Base-by-base conservation (phyloP, 1,140 invertebrate genomes). In the Aphis craccivora region DNA sequence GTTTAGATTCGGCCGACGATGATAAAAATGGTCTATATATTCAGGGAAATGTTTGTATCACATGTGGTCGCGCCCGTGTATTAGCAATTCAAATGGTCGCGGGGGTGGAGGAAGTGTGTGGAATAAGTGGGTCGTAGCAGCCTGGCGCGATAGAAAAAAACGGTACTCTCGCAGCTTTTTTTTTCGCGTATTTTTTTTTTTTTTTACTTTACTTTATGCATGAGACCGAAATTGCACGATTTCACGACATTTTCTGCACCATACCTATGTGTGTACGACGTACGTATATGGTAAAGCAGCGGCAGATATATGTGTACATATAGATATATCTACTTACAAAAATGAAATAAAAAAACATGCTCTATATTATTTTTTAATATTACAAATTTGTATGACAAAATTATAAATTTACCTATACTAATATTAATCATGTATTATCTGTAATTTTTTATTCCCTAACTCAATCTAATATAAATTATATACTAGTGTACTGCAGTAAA, bases 161-260 rank as follows among this genome's bases (percentile, higher is more conserved):
- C 87, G 48, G 87, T 89, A 53, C 30, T 89, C n/a, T 37, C 35
- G 9, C 8, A 35, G 87, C 51, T 55, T 89, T 89, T 87, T 87
- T 30, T 89, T 89, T 8, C n/a, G 18, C n/a, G n/a, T 76, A n/a
- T 89, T 89, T 37, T 35, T 51, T 23, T 35, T 51, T 23, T 89
- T 76, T 76, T 76, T 53, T 22, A 37, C 37, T 8, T 37, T 30
- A 20, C 45, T 37, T 37, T 45, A 20, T 20, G 22, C 87, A 37
- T 35, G 87, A 53, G 48, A 89, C 35, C 48, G 22, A 89, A 89
- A 89, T 53, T 51, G 87, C 87, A 89, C 87, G 87, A 89, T 89
- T 89, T 89, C 51, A 53, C 20, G n/a, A 37, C 48, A 48, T 87
- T 87, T 87, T 87, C 45, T 7, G 45, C 87, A 37, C n/a, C 23